Base-by-base conservation (phyloP, 2,797 vertebrate genomes). In the Acrossocheilus wenchowensis region DNA sequence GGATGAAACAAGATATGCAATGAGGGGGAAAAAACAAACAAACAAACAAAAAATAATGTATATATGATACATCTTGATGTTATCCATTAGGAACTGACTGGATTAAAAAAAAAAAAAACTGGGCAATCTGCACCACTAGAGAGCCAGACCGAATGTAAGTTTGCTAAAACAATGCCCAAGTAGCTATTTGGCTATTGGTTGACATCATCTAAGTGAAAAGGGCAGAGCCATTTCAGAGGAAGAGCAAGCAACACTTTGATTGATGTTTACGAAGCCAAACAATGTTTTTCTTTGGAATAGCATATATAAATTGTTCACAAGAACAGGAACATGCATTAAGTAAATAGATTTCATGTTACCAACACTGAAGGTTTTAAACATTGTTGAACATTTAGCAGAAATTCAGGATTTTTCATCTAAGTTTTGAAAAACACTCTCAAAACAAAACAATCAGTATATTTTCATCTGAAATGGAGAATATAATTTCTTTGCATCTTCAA, bases 361-460 rank as follows among this genome's bases (percentile, higher is more conserved):
- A 68, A 23, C 19, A 54, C 21, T 66, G 34, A 34, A 30, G 6
- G n/a, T 84, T 84, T 30, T 43, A 60, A 30, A 62, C 23, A 57
- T 52, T 68, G 14, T 19, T 39, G 2, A 66, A 77, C 15, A 21
- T 78, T 66, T 17, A 14, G 34, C 12, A 39, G 57, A 64, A 64
- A 26, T 64, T 39, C 14, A 6, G 2, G 21, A 54, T 60, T 41
- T 73, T 43, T 41, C 1, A 19, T 4, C 36, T 41, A 26, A 6
- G 23, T 57, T 57, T 72, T 72, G 17, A 45, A 45, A 83, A 30
- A 45, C 5, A 57, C 23, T 69, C 12, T 81, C 48, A 26, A 82
- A 82, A 82, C 50, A 82, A 57, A 36, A 52, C 26, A 50, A 30
- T 43, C 7, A 41, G 23, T 62, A 41, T n/a, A 78, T 78, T 78